Percentiles rank a stretch among this genome's conserved stretches.
Conservation (phyloP, 1,140 invertebrate genomes). For the Dryas iulia region DNA sequence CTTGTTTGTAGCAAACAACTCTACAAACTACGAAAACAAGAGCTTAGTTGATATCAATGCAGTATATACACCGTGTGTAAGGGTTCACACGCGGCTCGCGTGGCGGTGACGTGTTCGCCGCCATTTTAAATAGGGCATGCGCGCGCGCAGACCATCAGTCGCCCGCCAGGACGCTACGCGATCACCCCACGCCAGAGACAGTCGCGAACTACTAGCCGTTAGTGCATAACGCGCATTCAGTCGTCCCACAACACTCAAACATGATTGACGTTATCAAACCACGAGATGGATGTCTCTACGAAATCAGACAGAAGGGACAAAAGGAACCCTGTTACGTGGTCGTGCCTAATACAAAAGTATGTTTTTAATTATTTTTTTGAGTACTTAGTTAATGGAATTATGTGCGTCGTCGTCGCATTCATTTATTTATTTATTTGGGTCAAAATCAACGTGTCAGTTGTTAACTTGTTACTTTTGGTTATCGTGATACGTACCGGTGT, state of each 20-base stretch:
- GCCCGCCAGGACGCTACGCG: conserved; percentile 60
- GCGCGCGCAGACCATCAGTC: conserved; percentile 76
- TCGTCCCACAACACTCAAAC: conserved; percentile 42
- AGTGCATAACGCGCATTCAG: conserved; percentile 39
- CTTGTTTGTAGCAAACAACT: not conserved
- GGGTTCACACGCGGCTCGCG: conserved; percentile 65
- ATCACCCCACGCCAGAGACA: conserved; percentile 33
- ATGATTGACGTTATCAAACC: conserved; percentile 76
- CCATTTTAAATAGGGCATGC: conserved; percentile 73
- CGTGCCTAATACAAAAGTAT: conserved; percentile 83
- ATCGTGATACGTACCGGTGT: not conserved
- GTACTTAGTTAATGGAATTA: too few species aligned
- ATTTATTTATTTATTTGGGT: conserved; percentile 20
- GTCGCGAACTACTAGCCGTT: conserved; percentile 43
- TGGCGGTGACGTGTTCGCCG: conserved; percentile 69
- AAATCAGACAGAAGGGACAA: conserved; percentile 83
- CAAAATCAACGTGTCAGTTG: conserved; percentile 11
- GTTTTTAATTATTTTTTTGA: conserved; percentile 41
- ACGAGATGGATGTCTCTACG: conserved; percentile 82
- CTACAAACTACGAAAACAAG: conserved; percentile 22
- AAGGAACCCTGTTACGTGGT: conserved; percentile 83
- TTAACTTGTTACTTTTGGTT: not conserved
- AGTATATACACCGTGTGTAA: conserved; percentile 44
- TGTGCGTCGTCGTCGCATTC: conserved; percentile 1
- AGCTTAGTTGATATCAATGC: conserved; percentile 54